phyloP scores from a whole-genome alignment of 2,797 vertebrate species.

The Pangasius macronema region DNA sequence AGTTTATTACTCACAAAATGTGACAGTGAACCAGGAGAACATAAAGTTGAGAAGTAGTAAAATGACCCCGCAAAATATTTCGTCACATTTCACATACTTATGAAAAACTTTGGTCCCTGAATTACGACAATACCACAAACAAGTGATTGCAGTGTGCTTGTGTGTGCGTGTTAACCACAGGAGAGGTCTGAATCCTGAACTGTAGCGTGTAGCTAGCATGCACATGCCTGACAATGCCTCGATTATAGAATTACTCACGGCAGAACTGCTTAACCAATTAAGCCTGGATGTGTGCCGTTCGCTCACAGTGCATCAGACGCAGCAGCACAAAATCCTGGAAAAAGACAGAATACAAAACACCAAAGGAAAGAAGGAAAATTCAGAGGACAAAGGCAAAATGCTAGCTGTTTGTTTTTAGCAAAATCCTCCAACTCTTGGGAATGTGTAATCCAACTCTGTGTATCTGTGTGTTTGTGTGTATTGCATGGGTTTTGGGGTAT shows the following conservation, averaged over 20 bases:
- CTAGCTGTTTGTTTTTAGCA: slow-evolving; percentile 39
- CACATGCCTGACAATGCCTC: slow-evolving; percentile 47
- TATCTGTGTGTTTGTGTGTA: neutral
- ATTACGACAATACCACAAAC: neutral
- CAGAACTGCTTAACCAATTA: slow-evolving; percentile 56
- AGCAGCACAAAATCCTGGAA: slow-evolving; percentile 29
- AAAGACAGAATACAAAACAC: slow-evolving; percentile 3
- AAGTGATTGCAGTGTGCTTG: neutral
- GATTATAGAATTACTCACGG: slow-evolving; percentile 57
- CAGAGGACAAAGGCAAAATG: slow-evolving; percentile 40
- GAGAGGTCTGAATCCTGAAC: slow-evolving; percentile 24
- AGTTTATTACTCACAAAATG: neutral
- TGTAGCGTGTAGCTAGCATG: slow-evolving; percentile 22
- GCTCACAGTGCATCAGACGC: slow-evolving; percentile 45
- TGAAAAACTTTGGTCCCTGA: neutral
- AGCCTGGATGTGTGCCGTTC: slow-evolving; percentile 48
- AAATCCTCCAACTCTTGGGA: slow-evolving; percentile 56
- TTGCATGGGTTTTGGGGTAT: slow-evolving; percentile 42
- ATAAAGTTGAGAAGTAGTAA: neutral
- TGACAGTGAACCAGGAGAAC: neutral
- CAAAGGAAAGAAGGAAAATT: slow-evolving; percentile 30
- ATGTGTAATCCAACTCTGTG: slow-evolving; percentile 49
- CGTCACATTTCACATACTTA: neutral
- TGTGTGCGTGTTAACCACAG: neutral
- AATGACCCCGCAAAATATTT: neutral